Base-by-base conservation (phyloP, 2,113 vertebrate genomes). In the Bos javanicus region DNA sequence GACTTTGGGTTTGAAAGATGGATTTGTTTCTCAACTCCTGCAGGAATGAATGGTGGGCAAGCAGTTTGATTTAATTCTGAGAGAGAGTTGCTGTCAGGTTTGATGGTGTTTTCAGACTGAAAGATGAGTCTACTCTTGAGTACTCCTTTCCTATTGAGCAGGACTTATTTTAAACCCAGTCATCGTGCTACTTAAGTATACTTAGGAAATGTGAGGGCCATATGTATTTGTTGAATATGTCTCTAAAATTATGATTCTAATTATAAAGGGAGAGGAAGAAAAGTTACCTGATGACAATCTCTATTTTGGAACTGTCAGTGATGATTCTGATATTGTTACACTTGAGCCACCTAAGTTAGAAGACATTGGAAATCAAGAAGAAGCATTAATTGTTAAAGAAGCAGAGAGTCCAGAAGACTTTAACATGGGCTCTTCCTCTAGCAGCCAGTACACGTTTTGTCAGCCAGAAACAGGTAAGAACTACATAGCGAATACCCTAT, bases 271-370 rank as follows among this genome's bases (percentile, higher is more conserved):
- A 98, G 98, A 88, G 81, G 98, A 97, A 36, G 97, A 97, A 67
- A 97, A 95, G 52, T 64, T 92, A 25, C 97, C 59, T 60, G 99
- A 99, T 82, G 99, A 99, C 90, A 98, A 93, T 7, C 98, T 98
- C 52, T 98, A 98, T 10, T 46, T 99, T 96, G 99, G 99, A 97
- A 98, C 99, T 86, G 97, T 98, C 98, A 99, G 99, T 0, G 99
- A 99, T 93, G 99, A 99, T 98, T 99, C 99, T 5, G 99, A 99
- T 98, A 99, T 99, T 57, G 98, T 99, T 98, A 99, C 99, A 8
- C 99, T 99, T 50, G 99, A 99, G 85, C 99, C 99, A 87, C 97
- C 99, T 28, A 99, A 98, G 97, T 98, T 99, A 90, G 99, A 99
- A 97, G 99, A 99, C 98, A 93, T 96, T 71, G 99, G 97, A 28